Conservation (phyloP, 1,140 invertebrate species). For the Ylistrum balloti region DNA sequence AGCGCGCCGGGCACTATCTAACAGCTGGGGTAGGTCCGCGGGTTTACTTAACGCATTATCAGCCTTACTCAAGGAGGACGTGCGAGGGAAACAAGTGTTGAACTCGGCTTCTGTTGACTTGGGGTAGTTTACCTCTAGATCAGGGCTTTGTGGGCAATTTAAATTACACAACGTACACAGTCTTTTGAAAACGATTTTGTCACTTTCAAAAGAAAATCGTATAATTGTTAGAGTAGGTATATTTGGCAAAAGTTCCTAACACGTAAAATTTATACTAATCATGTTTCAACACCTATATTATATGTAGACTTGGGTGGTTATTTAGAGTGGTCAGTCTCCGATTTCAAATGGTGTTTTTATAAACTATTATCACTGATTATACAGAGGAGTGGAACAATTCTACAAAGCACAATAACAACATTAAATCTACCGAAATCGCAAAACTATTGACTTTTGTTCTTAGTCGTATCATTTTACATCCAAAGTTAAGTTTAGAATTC, state of each 20-base stretch:
- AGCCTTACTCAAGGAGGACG: neutral
- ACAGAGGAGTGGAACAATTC: constrained; percentile 11
- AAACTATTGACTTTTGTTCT: constrained; percentile 8
- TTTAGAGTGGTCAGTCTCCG: neutral
- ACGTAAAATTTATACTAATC: neutral
- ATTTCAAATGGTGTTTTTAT: constrained; percentile 30
- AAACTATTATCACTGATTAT: constrained; percentile 12
- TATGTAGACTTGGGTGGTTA: neutral
- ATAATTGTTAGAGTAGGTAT: constrained; percentile 1
- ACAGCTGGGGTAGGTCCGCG: constrained; percentile 9
- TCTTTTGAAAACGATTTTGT: neutral
- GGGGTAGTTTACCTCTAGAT: neutral
- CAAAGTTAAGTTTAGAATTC: constrained; percentile 35
- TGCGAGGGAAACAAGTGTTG: neutral
- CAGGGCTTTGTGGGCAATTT: neutral
- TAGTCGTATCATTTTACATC: neutral
- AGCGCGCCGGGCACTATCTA: neutral
- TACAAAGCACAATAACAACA: neutral
- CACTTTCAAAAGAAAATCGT: constrained; percentile 11
- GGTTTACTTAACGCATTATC: neutral
- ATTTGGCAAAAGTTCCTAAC: neutral
- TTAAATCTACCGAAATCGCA: neutral
- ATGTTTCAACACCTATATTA: neutral
- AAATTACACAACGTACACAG: constrained; percentile 8
- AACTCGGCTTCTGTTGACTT: constrained; percentile 12